Evolutionary conservation across 2,888 invertebrate genomes (phyloP), one percentile per base, ranked within the genome.

Genomic region (Noctua pronuba): DNA sequence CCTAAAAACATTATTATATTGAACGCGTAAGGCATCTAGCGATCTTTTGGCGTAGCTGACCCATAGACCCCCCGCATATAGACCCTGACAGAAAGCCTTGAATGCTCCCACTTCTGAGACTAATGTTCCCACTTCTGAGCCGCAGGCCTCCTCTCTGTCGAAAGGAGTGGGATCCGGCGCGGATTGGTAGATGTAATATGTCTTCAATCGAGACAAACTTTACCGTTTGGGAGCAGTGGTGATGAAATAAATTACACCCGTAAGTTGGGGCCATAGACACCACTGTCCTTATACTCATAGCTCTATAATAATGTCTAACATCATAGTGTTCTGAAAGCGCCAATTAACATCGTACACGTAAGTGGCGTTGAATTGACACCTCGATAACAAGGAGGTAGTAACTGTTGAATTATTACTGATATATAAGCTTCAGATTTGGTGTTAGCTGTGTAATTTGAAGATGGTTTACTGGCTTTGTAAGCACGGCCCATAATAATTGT

Each of bases 281-380:
- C 24, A 52, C 24, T 31, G 31, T 60, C 21, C 10, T 18, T 31
- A 60, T 0, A 60, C 11, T 62, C 35, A 18, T 60, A 28, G 35
- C 46, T 76, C 65, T 77, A 21, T 46, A 66, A 38, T 66, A 41
- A 77, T 49, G 60, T 49, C 38, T 7, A 64, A 58, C 68, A 62
- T 44, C 8, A 49, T n/a, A 64, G 21, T 60, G 41, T 71, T 24
- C 7, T 21, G 46, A 41, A 76, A 80, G 68, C 65, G 65, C 21
- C 74, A 84, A 84, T 84, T 80, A 72, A 49, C 31, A 46, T 55
- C 5, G 58, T 58, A 64, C 16, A 68, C 44, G 52, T 49, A 70
- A 73, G 64, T 71, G 74, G 69, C n/a, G 64, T 62, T 18, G 46
- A 77, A 84, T 69, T 84, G 83, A 84, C 84, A 76, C 80, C 76